Conservation (phyloP, 2,113 vertebrate genomes). For the Ceuthmochares aereus region DNA sequence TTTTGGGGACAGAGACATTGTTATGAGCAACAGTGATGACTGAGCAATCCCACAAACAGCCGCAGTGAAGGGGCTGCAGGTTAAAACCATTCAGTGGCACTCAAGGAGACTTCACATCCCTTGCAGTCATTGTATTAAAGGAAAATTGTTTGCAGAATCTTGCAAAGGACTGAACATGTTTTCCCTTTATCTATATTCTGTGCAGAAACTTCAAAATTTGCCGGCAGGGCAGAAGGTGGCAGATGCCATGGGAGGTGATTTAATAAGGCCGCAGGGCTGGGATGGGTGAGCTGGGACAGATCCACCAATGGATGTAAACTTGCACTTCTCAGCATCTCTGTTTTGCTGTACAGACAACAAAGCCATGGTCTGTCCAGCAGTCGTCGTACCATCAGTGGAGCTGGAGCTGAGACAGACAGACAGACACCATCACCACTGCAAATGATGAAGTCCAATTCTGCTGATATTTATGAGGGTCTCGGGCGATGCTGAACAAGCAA, state of each 20-base stretch:
- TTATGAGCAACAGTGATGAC: not conserved
- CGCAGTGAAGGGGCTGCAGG: not conserved
- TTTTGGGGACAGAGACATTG: not conserved
- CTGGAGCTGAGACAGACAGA: not conserved
- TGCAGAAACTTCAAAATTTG: not conserved
- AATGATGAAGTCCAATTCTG: not conserved
- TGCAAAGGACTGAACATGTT: not conserved
- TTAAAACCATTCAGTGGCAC: not conserved
- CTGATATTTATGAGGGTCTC: not conserved
- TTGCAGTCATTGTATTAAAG: too few species aligned
- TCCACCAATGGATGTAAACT: fast-evolving
- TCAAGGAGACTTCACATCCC: not conserved
- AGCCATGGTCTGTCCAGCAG: not conserved
- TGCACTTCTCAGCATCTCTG: not conserved
- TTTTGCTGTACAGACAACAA: not conserved
- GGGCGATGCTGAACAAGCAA: not conserved
- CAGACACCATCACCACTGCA: not conserved
- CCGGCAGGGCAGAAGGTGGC: not conserved
- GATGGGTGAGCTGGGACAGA: not conserved
- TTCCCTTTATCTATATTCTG: not conserved
- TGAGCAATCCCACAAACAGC: not conserved
- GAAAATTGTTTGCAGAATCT: not conserved
- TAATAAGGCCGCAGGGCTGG: too few species aligned
- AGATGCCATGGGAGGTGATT: too few species aligned
- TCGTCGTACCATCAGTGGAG: fast-evolving